Base-by-base conservation (phyloP, 2,113 vertebrate species). In the Tetraodon nigroviridis region DNA sequence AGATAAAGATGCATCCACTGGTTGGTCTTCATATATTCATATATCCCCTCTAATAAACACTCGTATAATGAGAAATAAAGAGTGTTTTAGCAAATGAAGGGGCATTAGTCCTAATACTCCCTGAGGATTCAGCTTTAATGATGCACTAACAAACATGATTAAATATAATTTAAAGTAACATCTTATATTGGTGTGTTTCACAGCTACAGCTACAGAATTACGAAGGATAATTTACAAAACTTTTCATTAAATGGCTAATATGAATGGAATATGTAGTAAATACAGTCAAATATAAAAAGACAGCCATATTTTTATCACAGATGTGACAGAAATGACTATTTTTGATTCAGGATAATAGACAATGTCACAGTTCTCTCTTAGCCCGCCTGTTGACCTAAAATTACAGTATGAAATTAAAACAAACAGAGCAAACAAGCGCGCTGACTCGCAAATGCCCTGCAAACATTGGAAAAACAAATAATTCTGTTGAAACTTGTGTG, bases 381-480 rank as follows among this genome's bases (percentile, higher is more conserved):
- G 5, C 18, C 12, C 44, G 4, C 2, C 64, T 65, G 27, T 21
- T 1, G 3, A 24, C 12, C 61, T 12, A 15, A 68, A 58, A 57
- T 24, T 50, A 22, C 42, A 24, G 15, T 4, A 20, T 3, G 48
- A 50, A 41, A 44, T 68, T 1, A 52, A 69, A 72, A 67, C 55
- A 48, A n/a, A 58, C 51, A 69, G 17, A 14, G 53, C 17, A 44
- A 44, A 44, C 24, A 54, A 64, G 68, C 0, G 57, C 55, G 50
- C 14, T n/a, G 10, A 51, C 37, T 15, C 11, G 7, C 27, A 7
- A 51, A 51, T 41, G 64, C 24, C 13, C 27, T 40, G 18, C 16
- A 19, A 60, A 66, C 41, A 19, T 56, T 51, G 41, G 1, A 20
- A 24, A 59, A 64, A 42, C 47, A 66, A 81, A 66, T 62, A 11